These are phyloP conservation scores for Dinomys branickii DNA, from an alignment of 2,113 vertebrate genomes.

Conservation along the genomic window DNA sequence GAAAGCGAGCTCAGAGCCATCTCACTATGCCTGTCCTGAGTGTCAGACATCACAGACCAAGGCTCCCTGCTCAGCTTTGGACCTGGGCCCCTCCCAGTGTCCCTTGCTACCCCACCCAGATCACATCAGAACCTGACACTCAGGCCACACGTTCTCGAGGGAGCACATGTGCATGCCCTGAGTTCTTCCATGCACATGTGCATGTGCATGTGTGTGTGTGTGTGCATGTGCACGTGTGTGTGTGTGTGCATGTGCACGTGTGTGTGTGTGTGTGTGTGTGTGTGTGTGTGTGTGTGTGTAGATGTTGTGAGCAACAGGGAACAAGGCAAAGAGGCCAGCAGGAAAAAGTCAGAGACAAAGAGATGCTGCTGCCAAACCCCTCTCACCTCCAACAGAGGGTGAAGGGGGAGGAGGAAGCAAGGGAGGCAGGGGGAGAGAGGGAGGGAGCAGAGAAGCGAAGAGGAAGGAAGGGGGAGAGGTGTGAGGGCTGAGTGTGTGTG, in stretches of 20 bases:
- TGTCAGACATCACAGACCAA: neutral
- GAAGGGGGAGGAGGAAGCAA: neutral
- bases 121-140: neutral
- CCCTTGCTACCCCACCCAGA: neutral
- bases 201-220: neutral
- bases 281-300: neutral
- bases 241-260: neutral
- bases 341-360: slow-evolving; percentile 65
- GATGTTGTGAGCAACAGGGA: neutral
- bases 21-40: fast-evolving
- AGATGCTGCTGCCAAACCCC: slow-evolving; percentile 61
- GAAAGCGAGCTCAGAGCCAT: neutral
- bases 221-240: no score
- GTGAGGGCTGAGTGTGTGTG: neutral
- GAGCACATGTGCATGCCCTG: fast-evolving
- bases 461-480: neutral
- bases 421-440: neutral
- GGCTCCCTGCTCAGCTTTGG: neutral
- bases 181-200: neutral
- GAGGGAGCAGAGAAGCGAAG: neutral
- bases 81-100: neutral
- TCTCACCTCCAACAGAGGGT: slow-evolving; percentile 32
- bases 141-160: neutral
- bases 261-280: neutral
- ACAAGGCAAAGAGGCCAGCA: neutral